phyloP scores from a whole-genome alignment of 1,140 invertebrate species.

The Papilio helenus region DNA sequence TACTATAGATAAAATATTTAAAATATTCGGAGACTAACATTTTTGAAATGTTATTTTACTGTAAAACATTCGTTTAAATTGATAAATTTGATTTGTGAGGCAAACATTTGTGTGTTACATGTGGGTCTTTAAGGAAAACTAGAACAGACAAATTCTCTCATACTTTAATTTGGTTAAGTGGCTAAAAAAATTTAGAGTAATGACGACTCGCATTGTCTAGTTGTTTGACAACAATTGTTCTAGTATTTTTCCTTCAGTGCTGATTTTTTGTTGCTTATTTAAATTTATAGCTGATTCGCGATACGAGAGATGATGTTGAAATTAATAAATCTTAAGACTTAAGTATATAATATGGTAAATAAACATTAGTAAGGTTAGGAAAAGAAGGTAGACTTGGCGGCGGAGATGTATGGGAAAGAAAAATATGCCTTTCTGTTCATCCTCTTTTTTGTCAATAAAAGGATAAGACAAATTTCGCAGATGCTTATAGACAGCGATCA shows the following conservation, averaged over 20 bases:
- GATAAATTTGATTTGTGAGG: constrained; percentile 7
- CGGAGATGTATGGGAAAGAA: too few species aligned
- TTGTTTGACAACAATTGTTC: background rate
- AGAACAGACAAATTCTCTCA: constrained; percentile 17
- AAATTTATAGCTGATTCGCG: too few species aligned
- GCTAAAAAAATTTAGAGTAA: background rate
- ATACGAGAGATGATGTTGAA: too few species aligned
- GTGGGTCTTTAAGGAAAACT: constrained; percentile 22
- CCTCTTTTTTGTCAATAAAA: too few species aligned
- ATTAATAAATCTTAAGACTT: too few species aligned
- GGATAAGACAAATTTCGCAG: too few species aligned
- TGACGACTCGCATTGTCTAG: background rate
- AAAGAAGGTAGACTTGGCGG: too few species aligned
- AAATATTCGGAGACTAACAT: background rate
- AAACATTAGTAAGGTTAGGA: too few species aligned
- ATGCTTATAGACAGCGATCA: too few species aligned
- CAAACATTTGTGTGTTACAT: constrained; percentile 20
- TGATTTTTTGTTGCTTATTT: too few species aligned
- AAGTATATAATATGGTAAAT: too few species aligned
- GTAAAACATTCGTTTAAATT: background rate
- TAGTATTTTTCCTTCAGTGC: background rate
- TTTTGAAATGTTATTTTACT: background rate
- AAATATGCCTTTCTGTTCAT: too few species aligned
- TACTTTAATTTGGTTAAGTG: background rate
- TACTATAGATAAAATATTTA: background rate